Conservation (phyloP, 2,797 vertebrate species). For the Atherinosoma microstoma region DNA sequence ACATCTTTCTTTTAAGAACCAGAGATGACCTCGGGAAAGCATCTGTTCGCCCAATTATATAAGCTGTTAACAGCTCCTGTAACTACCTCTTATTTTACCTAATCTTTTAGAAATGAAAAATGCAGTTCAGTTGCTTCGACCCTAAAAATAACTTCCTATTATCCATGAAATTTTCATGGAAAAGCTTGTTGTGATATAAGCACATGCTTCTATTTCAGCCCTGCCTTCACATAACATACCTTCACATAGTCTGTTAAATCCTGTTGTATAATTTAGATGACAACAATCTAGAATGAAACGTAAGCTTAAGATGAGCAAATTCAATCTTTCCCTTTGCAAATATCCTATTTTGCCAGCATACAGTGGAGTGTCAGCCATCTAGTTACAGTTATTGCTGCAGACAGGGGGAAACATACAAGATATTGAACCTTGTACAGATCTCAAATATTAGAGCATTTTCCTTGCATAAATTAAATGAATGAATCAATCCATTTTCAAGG, state of each 20-base stretch:
- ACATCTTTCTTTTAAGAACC: not conserved
- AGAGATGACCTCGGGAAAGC: not conserved
- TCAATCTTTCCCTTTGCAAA: not conserved
- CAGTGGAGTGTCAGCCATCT: not conserved
- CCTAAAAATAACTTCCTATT: constrained; percentile 8
- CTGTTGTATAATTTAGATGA: constrained; percentile 10
- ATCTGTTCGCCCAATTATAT: not conserved
- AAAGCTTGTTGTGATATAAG: constrained; percentile 29
- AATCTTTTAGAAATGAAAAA: not conserved
- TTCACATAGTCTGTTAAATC: constrained; percentile 17
- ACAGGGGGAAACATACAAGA: not conserved
- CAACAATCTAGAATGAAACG: constrained; percentile 5
- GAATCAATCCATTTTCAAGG: not conserved
- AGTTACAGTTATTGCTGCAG: not conserved
- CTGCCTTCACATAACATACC: constrained; percentile 11
- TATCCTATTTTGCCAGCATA: not conserved
- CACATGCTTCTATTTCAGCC: constrained; percentile 36
- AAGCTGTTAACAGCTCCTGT: not conserved
- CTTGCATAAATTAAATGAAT: not conserved
- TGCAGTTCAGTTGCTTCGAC: constrained; percentile 4
- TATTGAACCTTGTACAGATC: not conserved
- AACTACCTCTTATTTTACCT: no score
- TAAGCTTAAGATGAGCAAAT: constrained; percentile 7
- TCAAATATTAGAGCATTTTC: not conserved
- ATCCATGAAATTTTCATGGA: constrained; percentile 10